Base-by-base conservation (phyloP, 2,888 invertebrate species). In the Zygogramma bicolorata region DNA sequence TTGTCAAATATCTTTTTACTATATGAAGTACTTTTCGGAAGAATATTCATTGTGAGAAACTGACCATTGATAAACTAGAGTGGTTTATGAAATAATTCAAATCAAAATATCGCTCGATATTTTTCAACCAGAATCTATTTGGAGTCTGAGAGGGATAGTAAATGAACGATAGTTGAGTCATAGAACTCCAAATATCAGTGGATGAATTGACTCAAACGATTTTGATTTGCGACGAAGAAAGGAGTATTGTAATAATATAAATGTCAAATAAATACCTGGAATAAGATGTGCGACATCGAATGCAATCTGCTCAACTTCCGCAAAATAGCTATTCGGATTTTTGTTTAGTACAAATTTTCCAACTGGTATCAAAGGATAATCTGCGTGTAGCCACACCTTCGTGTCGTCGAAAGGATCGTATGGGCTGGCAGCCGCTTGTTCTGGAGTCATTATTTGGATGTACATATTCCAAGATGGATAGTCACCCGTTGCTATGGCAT, bases 341-440 rank as follows among this genome's bases (percentile, higher is more conserved):
- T 92, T 91, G 86, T 98, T 94, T 66, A 98, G 88, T 1, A 94
- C 93, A 76, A 98, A 83, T 86, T 93, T 93, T 1, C 98, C 98
- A 0, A 97, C 96, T 2, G 93, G 94, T 75, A 97, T 94, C 75
- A 98, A 88, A 1, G 98, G 98, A 86, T 89, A 97, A 2, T 97
- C 95, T 13, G 89, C 88, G 77, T 97, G 96, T 0, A 96, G 91
- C 98, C 98, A 98, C 5, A 97, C 88, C 89, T 98, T 97, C 0
- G 97, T 97, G 70, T 97, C 86, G 86, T 98, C 98, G 86, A 98
- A 98, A 20, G 97, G 97, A 89, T 98, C 97, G 87, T 92, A 96
- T 77, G 90, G 90, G 84, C 89, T 92, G 40, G 88, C 92, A 80
- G 94, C 93, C 0, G 95, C 97, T 87, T 98, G 92, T 71, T 93